phyloP scores from a whole-genome alignment of 2,797 vertebrate genomes.

The Aldrovandia affinis region DNA sequence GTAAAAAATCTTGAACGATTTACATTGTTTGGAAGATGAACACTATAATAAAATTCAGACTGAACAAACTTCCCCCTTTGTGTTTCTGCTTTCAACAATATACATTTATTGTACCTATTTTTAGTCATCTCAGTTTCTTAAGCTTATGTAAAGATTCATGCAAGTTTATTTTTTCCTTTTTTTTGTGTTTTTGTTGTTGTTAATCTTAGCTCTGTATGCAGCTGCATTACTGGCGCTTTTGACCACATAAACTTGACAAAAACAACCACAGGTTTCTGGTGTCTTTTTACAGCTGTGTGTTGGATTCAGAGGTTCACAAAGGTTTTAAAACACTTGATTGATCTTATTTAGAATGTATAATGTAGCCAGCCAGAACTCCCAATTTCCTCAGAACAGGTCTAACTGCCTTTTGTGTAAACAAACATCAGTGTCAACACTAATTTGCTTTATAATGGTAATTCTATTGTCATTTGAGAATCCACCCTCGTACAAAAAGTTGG shows the following conservation, averaged over 20 bases:
- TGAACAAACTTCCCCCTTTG: slow-evolving; percentile 52
- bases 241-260: slow-evolving; percentile 74
- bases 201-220: slow-evolving; percentile 68
- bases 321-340: slow-evolving; percentile 11
- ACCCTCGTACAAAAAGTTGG: background rate
- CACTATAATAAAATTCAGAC: slow-evolving; percentile 69
- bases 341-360: background rate
- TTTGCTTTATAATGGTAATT: background rate
- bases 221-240: slow-evolving; percentile 73
- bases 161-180: slow-evolving; percentile 58
- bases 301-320: background rate
- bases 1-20: slow-evolving; percentile 12
- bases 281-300: slow-evolving; percentile 47
- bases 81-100: slow-evolving; percentile 66
- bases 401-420: background rate
- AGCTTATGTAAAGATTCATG: slow-evolving; percentile 70
- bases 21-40: slow-evolving; percentile 41
- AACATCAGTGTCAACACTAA: background rate
- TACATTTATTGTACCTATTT: slow-evolving; percentile 66
- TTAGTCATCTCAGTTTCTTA: slow-evolving; percentile 71
- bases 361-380: background rate
- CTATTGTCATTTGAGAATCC: background rate
- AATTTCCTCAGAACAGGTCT: background rate
- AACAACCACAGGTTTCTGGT: slow-evolving; percentile 36
- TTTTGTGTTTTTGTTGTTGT: slow-evolving; percentile 42